These are phyloP conservation scores for Nomada fucata DNA, from an alignment of 2,888 invertebrate genomes.

Conservation along the genomic window DNA sequence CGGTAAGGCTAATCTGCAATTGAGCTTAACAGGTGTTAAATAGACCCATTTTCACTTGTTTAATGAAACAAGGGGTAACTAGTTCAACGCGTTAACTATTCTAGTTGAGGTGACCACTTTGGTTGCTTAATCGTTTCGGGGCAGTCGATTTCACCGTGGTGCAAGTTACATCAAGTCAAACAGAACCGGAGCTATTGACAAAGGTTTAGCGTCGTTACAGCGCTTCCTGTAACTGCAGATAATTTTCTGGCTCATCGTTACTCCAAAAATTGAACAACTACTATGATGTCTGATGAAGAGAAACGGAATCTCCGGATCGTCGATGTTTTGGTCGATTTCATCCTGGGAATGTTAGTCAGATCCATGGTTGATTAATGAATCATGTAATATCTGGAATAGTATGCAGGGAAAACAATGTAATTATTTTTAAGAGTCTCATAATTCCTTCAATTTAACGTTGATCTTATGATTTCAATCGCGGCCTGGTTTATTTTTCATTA, in stretches of 20 bases:
- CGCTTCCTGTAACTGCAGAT: slow-evolving; percentile 34
- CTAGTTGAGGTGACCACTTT: slow-evolving; percentile 54
- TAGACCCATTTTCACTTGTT: slow-evolving; percentile 49
- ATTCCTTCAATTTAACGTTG: too few relatives aligned
- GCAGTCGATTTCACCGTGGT: slow-evolving; percentile 29
- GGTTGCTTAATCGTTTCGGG: slow-evolving; percentile 54
- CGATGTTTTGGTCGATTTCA: not conserved
- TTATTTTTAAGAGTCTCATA: too few relatives aligned
- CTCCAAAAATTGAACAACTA: not conserved
- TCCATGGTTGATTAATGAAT: too few relatives aligned
- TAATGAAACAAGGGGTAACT: slow-evolving; percentile 56
- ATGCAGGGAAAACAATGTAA: too few relatives aligned
- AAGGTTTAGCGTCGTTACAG: slow-evolving; percentile 38
- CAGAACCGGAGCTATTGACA: slow-evolving; percentile 32
- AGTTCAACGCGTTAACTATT: slow-evolving; percentile 54
- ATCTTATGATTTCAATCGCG: too few relatives aligned
- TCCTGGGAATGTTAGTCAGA: too few relatives aligned
- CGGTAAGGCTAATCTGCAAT: slow-evolving; percentile 33
- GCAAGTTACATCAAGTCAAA: slow-evolving; percentile 39
- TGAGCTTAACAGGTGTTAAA: slow-evolving; percentile 44
- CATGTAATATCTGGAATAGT: too few relatives aligned
- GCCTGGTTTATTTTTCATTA: too few relatives aligned
- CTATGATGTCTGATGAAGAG: not conserved
- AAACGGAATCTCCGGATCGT: not conserved
- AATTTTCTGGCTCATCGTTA: slow-evolving; percentile 16